Base-by-base conservation (phyloP, 2,113 vertebrate genomes). In the Aldabrachelys gigantea region DNA sequence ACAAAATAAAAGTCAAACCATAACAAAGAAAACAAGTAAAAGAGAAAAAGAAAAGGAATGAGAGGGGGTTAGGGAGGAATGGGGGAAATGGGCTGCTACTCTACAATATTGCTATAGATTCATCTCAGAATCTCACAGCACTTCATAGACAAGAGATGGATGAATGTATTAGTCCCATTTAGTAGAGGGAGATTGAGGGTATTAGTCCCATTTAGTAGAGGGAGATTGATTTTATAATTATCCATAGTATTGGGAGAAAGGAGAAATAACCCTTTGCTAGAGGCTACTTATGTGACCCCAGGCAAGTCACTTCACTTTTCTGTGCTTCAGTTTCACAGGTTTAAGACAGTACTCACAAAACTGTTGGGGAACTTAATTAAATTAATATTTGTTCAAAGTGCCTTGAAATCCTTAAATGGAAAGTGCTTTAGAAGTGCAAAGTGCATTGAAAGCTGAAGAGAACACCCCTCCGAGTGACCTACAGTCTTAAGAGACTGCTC, bases 1-100 rank as follows among this genome's bases (percentile, higher is more conserved):
- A 82, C 85, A 92, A 65, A 94, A 82, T 87, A 88, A 88, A 62
- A 84, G 57, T 84, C 54, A 38, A 89, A 54, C 84, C 89, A 54
- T 89, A 87, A 89, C 3, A 10, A 93, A 89, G 54, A 88, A 4
- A 8, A 27, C 56, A 59, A 31, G 88, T 56, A 89, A 90, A 86
- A 90, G 53, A n/a, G 29, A 12, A 56, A 44, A 47, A 56, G 29
- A 89, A 82, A 35, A 93, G 35, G 65, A n/a, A 69, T 38, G 35
- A n/a, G 76, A 16, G 9, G 14, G 62, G 54, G 52, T 75, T 25
- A 56, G 75, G 47, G 92, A 91, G 81, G 72, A 80, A 79, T 57
- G 56, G 87, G 79, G 54, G 82, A 88, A 2, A 14, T 59, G 25
- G 80, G 50, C 84, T 92, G 78, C 82, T 90, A 47, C 47, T 85